These are phyloP conservation scores for Agrochola circellaris DNA, from an alignment of 2,888 invertebrate species.

Conservation along the genomic window DNA sequence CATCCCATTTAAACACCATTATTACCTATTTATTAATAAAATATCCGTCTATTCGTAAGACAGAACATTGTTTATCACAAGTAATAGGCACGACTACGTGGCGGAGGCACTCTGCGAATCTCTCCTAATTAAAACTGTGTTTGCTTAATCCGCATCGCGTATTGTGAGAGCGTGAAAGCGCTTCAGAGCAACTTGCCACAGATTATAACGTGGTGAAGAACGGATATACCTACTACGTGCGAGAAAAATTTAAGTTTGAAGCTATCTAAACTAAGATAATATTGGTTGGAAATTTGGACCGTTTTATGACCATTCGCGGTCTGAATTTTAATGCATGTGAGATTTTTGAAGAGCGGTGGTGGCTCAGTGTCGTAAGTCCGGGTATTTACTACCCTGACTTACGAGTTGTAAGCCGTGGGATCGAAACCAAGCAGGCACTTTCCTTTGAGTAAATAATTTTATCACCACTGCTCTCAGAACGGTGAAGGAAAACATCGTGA, in stretches of 20 bases:
- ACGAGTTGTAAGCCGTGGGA: too few relatives aligned
- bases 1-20: not conserved
- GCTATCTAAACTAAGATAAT: too few relatives aligned
- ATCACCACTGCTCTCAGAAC: too few relatives aligned
- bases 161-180: constrained; percentile 85
- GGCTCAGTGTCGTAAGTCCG: too few relatives aligned
- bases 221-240: not conserved
- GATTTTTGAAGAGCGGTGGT: too few relatives aligned
- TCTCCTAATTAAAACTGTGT: constrained; percentile 88
- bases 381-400: too few relatives aligned
- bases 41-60: not conserved
- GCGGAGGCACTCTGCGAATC: constrained; percentile 74
- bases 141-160: constrained; percentile 84
- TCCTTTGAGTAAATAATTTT: too few relatives aligned
- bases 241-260: not conserved
- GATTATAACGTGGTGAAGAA: constrained; percentile 50
- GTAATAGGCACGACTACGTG: constrained; percentile 47
- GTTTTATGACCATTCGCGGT: too few relatives aligned
- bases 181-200: constrained; percentile 71
- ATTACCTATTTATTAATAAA: not conserved
- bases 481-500: too few relatives aligned
- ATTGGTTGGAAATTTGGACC: too few relatives aligned
- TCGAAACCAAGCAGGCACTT: too few relatives aligned
- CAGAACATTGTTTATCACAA: constrained; percentile 44
- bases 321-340: too few relatives aligned